These are phyloP conservation scores for Mus spretus DNA, from an alignment of 2,797 vertebrate species.

Conservation along the genomic window DNA sequence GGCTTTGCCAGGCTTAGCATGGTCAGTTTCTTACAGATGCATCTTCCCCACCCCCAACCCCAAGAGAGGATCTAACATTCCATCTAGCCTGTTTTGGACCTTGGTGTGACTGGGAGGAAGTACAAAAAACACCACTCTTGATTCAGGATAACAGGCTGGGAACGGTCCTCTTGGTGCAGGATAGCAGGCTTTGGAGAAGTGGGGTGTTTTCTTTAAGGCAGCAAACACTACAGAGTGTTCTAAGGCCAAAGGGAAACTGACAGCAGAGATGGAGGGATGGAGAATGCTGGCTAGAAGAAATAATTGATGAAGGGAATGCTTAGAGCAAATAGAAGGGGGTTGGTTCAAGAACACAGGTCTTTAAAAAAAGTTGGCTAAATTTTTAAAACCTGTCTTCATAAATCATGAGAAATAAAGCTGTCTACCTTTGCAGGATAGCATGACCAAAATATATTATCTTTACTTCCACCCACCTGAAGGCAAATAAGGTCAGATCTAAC, in stretches of 20 bases:
- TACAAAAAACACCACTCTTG: not conserved
- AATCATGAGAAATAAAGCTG: constrained; percentile 66
- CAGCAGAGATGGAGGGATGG: not conserved
- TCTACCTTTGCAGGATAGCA: not conserved
- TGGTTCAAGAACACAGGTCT: constrained; percentile 13
- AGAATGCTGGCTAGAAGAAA: not conserved
- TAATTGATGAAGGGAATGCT: not conserved
- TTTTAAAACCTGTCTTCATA: constrained; percentile 49
- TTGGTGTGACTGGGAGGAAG: not conserved
- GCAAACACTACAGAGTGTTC: not conserved
- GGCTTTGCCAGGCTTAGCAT: not conserved
- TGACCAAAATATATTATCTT: constrained; percentile 3
- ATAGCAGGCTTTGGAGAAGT: not conserved
- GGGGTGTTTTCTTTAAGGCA: not conserved
- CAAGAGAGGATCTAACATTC: not conserved
- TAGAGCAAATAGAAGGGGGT: not conserved
- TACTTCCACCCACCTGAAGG: not conserved
- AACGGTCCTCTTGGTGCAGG: not conserved
- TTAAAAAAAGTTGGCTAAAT: constrained; percentile 19
- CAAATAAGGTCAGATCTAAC: constrained; percentile 1
- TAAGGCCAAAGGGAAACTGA: not conserved
- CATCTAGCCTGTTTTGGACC: not conserved
- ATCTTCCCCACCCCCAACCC: not conserved
- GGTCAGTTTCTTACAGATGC: not conserved
- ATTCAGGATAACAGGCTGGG: not conserved